Percentiles rank a stretch among this genome's conserved stretches.
Conservation (phyloP, 2,888 invertebrate genomes). For the Yponomeuta evonymella region DNA sequence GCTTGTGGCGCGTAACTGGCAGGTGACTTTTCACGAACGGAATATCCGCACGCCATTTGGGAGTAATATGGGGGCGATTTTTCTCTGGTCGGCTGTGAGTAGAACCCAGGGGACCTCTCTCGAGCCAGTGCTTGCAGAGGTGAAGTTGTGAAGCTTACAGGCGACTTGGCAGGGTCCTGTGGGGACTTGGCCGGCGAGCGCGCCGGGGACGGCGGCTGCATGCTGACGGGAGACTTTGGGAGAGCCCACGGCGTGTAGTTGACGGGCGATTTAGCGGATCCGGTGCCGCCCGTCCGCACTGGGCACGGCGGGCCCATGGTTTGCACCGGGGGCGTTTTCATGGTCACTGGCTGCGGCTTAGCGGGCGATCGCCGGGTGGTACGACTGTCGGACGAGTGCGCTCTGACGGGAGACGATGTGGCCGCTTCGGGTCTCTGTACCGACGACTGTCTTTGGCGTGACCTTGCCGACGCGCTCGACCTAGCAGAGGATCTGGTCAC, state of each 20-base stretch:
- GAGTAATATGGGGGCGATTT: background rate
- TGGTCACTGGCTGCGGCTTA: background rate
- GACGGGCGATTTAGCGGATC: background rate
- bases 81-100: background rate
- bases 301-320: background rate
- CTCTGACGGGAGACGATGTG: background rate
- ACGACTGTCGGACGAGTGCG: background rate
- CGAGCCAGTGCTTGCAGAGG: background rate
- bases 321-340: background rate
- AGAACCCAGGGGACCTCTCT: background rate
- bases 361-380: background rate
- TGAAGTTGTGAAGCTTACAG: background rate
- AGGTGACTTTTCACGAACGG: background rate
- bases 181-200: background rate
- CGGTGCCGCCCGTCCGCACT: background rate
- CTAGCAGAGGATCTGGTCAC: background rate
- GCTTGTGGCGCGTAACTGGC: background rate
- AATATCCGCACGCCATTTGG: background rate
- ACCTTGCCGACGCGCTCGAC: background rate
- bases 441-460: background rate
- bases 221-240: background rate
- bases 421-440: background rate
- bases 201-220: background rate
- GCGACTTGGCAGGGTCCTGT: background rate
- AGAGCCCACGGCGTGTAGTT: background rate